Evolutionary conservation across 2,888 invertebrate genomes (phyloP).

Genomic region (Drosophila birchii): DNA sequence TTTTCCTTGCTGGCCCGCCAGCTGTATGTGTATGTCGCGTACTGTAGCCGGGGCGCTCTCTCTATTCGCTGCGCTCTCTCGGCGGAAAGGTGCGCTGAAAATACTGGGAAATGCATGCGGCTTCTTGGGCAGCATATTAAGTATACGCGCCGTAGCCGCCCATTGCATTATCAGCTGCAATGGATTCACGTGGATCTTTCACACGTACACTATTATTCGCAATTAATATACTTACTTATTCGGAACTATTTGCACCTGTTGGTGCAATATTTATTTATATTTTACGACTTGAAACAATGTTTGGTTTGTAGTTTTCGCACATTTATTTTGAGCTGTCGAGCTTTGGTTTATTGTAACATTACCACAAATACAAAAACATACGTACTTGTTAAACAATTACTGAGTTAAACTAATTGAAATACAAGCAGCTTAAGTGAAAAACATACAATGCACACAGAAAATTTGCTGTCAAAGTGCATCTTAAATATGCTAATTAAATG

Average conservation of each 20-base stretch:
- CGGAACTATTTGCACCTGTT: conserved; percentile 56
- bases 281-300: not conserved
- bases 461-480: conserved; percentile 45
- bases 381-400: conserved; percentile 33
- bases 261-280: not conserved
- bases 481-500: conserved; percentile 62
- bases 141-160: conserved; percentile 68
- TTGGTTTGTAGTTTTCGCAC: conserved; percentile 6
- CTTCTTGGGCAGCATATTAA: conserved; percentile 48
- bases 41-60: conserved; percentile 27
- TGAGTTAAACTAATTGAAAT: conserved; percentile 41
- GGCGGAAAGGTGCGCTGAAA: conserved; percentile 50
- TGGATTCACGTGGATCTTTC: conserved; percentile 36
- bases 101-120: conserved; percentile 59
- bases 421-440: conserved; percentile 34
- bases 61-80: conserved; percentile 37
- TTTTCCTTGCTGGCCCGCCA: not conserved
- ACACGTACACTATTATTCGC: conserved; percentile 4
- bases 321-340: conserved; percentile 44
- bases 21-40: conserved; percentile 9
- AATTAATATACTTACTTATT: conserved; percentile 14
- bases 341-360: conserved; percentile 8
- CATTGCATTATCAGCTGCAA: conserved; percentile 33
- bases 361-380: conserved; percentile 25
- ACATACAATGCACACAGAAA: conserved; percentile 35